phyloP scores from a whole-genome alignment of 2,888 invertebrate species.

The Pantelozetes paolii region DNA sequence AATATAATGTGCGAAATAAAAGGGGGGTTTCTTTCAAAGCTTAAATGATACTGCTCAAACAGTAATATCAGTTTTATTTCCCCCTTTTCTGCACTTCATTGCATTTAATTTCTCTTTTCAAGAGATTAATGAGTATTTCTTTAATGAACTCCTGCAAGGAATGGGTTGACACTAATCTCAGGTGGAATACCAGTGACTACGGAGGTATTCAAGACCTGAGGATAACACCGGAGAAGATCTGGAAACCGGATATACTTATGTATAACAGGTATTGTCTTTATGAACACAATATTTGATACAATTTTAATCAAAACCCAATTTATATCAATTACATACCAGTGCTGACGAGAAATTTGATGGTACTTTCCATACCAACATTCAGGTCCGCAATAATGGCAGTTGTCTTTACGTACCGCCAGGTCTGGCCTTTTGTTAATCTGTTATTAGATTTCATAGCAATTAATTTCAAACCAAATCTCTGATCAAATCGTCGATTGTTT shows the following conservation, averaged over 20 bases:
- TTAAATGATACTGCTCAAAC: no score
- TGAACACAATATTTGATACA: conserved; percentile 31
- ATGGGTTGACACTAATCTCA: conserved; percentile 97
- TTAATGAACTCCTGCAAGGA: no score
- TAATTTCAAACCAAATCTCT: not conserved
- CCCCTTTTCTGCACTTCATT: no score
- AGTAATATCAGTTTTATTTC: no score
- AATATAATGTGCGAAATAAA: no score
- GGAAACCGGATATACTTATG: conserved; percentile 99
- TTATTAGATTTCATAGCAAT: not conserved
- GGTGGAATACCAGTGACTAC: conserved; percentile 95
- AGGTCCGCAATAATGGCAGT: conserved; percentile 89
- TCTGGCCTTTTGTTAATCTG: not conserved
- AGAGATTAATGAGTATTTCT: no score
- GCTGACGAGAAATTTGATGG: conserved; percentile 99
- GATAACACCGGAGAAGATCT: conserved; percentile 89
- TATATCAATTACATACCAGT: conserved; percentile 57
- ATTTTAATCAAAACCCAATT: conserved; percentile 18
- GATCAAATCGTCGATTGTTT: not conserved
- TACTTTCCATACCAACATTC: conserved; percentile 96
- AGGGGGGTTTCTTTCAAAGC: no score
- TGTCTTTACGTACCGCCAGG: conserved; percentile 94
- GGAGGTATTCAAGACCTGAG: conserved; percentile 91
- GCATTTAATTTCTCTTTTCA: no score
- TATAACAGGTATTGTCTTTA: conserved; percentile 97